Evolutionary conservation across 1,140 invertebrate species (phyloP).

Genomic region (Aphelinus atriplicis): DNA sequence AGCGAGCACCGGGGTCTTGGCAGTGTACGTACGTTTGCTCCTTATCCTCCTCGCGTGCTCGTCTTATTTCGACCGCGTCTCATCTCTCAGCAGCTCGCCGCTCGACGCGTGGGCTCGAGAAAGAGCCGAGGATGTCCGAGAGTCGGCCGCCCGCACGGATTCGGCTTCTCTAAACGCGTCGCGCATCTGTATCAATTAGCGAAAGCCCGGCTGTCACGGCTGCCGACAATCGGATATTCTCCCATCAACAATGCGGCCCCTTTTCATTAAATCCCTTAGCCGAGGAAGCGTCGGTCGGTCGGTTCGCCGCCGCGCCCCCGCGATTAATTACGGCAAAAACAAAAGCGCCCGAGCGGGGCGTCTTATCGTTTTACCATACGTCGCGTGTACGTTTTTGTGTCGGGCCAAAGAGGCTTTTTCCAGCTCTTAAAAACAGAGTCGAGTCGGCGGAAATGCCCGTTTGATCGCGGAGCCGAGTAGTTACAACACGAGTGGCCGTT

Average conservation of each 20-base stretch:
- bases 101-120: conserved; percentile 9
- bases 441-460: conserved; percentile 32
- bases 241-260: conserved; percentile 16
- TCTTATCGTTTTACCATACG: conserved; percentile 23
- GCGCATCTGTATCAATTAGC: no score
- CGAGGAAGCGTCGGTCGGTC: conserved; percentile 9
- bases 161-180: no score
- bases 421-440: conserved; percentile 35
- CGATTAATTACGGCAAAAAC: conserved; percentile 32
- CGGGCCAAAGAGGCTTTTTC: conserved; percentile 31
- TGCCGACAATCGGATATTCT: no score
- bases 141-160: no score
- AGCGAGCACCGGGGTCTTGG: conserved; percentile 31
- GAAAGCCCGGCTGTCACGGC: no score
- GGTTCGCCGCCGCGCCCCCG: not conserved
- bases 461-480: conserved; percentile 19
- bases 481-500: no score
- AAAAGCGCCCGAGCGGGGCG: not conserved
- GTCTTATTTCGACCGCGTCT: no score
- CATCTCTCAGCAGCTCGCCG: conserved; percentile 11
- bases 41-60: no score
- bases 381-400: conserved; percentile 36
- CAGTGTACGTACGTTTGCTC: no score
- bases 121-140: conserved; percentile 48
- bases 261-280: conserved; percentile 31